These are phyloP conservation scores for Drosophila littoralis DNA, from an alignment of 1,140 invertebrate species.

Conservation along the genomic window DNA sequence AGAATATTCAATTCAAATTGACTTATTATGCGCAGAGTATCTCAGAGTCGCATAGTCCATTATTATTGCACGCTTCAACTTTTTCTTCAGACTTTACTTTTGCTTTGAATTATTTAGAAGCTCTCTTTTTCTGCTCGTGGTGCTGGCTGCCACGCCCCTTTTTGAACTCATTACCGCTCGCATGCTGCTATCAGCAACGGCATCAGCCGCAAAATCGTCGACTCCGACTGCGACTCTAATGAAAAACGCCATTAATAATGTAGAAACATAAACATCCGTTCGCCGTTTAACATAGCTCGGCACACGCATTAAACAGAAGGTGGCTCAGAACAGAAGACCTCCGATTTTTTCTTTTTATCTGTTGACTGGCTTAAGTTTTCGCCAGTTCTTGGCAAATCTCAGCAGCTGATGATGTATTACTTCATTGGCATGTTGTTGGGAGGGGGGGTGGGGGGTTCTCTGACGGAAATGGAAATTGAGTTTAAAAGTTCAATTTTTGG, in stretches of 20 bases:
- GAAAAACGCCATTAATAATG: conserved; percentile 82
- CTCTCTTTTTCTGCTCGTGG: conserved; percentile 31
- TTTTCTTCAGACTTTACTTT: conserved; percentile 31
- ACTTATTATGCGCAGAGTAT: not conserved
- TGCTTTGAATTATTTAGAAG: conserved; percentile 50
- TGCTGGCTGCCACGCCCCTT: not conserved
- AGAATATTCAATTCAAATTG: too few relatives aligned
- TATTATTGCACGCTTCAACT: conserved; percentile 28
- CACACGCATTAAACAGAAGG: conserved; percentile 63
- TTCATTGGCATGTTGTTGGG: conserved; percentile 12
- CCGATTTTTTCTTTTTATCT: conserved; percentile 43
- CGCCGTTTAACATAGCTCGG: conserved; percentile 74
- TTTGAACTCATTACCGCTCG: conserved; percentile 34
- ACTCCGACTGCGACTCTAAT: conserved; percentile 68
- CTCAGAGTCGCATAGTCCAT: not conserved
- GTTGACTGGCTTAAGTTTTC: conserved; percentile 30
- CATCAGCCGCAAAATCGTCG: conserved; percentile 54
- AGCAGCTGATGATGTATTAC: conserved; percentile 72
- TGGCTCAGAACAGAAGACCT: conserved; percentile 24
- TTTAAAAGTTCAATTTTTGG: conserved; percentile 45
- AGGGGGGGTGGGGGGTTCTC: not conserved
- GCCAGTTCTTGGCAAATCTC: conserved; percentile 62
- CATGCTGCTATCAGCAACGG: conserved; percentile 38
- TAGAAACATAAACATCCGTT: conserved; percentile 76
- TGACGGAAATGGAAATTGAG: conserved; percentile 29